Percentiles rank a stretch among this genome's conserved stretches.
Conservation (phyloP, 2,888 invertebrate species). For the Lasiommata megera region DNA sequence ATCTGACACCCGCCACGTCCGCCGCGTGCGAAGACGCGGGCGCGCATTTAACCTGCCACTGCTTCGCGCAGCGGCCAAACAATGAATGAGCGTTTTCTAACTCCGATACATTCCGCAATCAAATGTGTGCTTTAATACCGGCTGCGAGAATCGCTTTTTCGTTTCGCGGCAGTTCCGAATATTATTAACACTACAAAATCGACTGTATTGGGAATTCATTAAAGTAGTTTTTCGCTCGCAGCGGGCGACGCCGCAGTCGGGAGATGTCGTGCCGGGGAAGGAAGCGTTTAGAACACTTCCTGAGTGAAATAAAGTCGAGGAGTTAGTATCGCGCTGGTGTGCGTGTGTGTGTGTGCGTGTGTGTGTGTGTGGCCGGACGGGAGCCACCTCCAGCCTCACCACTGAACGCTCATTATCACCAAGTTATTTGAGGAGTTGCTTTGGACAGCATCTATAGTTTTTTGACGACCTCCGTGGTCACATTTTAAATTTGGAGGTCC, state of each 20-base stretch:
- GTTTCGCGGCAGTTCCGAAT: background rate
- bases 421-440: too few relatives aligned
- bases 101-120: background rate
- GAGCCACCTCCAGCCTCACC: too few relatives aligned
- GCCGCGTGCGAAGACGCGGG: too few relatives aligned
- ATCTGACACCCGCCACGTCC: too few relatives aligned
- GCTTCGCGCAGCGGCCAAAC: too few relatives aligned
- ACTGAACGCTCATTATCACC: too few relatives aligned
- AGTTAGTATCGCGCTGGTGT: slow-evolving; percentile 21
- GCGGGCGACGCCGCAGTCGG: slow-evolving; percentile 3
- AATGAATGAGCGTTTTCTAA: background rate
- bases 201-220: slow-evolving; percentile 4
- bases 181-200: background rate
- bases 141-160: background rate
- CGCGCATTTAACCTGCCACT: too few relatives aligned
- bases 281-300: slow-evolving; percentile 35
- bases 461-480: too few relatives aligned
- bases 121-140: background rate
- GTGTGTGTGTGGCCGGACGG: too few relatives aligned
- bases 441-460: too few relatives aligned
- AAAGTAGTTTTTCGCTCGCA: slow-evolving; percentile 18
- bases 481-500: too few relatives aligned
- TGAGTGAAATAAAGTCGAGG: slow-evolving; percentile 29
- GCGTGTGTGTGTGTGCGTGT: slow-evolving; percentile 3
- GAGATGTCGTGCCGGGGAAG: slow-evolving; percentile 25